Base-by-base conservation (phyloP, 2,888 invertebrate species). In the Cosmia pyralina region DNA sequence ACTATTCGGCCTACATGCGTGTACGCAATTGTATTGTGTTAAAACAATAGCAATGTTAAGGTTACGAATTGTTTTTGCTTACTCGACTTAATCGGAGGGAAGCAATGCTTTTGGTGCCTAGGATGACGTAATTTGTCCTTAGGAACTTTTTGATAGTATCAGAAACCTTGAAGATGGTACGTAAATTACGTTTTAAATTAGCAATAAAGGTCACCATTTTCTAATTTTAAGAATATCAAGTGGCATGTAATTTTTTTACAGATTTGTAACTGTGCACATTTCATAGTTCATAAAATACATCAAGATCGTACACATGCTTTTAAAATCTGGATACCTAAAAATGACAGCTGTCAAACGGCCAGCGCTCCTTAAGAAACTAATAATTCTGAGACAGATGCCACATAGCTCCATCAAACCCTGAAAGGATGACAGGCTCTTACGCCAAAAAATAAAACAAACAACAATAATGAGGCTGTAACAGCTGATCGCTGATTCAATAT, bases 11-110 rank as follows among this genome's bases (percentile, higher is more conserved):
- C 72, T 70, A 73, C 75, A 65, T 84, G 78, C 81, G 76, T 79
- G 81, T 86, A 85, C 87, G 85, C 88, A 89, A 88, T 75, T 72
- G 84, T 84, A 90, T 90, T 89, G 88, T 89, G 70, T 87, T 87
- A 81, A 88, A 88, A 91, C 90, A 91, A 91, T 90, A 82, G 88
- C 89, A 90, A 88, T 90, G 90, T 90, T 88, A 90, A 90, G 90
- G 90, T 88, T 88, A 87, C 67, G 77, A 69, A 88, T 88, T 87
- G 86, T 88, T 85, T 87, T 86, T 82, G 85, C 72, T 80, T 74
- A 75, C 77, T 85, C 78, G 79, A 81, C 72, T 82, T 85, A 82
- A 86, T 86, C 76, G 74, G 72, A 69, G 77, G 78, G 82, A 82
- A 82, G 85, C 66, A 62, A 69, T 70, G 63, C 38, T 57, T 75